Evolutionary conservation across 1,140 invertebrate genomes (phyloP).

Genomic region (Cydia fagiglandana): DNA sequence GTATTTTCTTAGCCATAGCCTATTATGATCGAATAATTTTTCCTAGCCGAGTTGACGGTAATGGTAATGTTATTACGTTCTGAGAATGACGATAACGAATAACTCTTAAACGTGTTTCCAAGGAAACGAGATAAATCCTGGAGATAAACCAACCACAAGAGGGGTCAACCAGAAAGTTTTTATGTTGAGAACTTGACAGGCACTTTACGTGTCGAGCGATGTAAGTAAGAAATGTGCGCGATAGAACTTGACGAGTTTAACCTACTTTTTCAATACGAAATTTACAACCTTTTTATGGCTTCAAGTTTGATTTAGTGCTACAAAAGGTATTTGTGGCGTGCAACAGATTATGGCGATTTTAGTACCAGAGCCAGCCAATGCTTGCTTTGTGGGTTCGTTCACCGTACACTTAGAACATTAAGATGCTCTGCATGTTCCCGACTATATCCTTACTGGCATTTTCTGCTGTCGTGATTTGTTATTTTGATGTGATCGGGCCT

Average conservation of each 20-base stretch:
- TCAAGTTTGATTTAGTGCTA: constrained; percentile 60
- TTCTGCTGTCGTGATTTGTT: constrained; percentile 12
- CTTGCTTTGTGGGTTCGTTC: constrained; percentile 55
- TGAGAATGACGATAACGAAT: constrained; percentile 58
- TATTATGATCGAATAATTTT: constrained; percentile 8
- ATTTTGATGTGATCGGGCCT: constrained; percentile 1
- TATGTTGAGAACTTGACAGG: constrained; percentile 38
- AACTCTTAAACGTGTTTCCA: constrained; percentile 61
- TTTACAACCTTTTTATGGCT: constrained; percentile 55
- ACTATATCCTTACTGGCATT: neutral
- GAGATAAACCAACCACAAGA: constrained; percentile 51
- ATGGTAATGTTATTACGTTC: constrained; percentile 41
- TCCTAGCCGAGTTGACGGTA: neutral
- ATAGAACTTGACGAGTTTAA: constrained; percentile 23
- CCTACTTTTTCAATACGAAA: constrained; percentile 49
- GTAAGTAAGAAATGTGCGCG: neutral
- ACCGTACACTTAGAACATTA: constrained; percentile 41
- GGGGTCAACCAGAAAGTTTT: constrained; percentile 53
- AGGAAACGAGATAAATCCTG: constrained; percentile 64
- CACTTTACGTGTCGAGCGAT: constrained; percentile 30
- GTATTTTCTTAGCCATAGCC: neutral
- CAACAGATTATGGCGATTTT: constrained; percentile 63
- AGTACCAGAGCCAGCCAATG: constrained; percentile 59
- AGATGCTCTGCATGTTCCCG: constrained; percentile 13
- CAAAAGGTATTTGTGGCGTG: constrained; percentile 60